Evolutionary conservation across 2,888 invertebrate genomes (phyloP).

Genomic region (Volucella inanis): DNA sequence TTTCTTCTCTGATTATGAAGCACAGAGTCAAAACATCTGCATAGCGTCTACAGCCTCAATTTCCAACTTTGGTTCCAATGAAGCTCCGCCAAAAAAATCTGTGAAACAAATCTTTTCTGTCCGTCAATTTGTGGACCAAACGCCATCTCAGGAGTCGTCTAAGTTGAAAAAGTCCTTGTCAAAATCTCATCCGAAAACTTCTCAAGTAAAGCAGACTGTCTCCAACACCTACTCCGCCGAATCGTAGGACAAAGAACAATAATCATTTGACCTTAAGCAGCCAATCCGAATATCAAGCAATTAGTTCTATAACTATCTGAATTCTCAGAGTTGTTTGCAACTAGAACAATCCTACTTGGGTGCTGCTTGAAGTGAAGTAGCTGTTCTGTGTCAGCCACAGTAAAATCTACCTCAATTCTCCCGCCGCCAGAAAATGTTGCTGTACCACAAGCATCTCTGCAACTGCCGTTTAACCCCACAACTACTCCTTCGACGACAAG

Average conservation of each 20-base stretch:
- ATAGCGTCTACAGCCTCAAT: neutral
- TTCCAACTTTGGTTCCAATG: conserved; percentile 61
- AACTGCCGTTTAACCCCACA: conserved; percentile 40
- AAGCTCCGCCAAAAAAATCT: conserved; percentile 78
- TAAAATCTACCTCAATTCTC: conserved; percentile 51
- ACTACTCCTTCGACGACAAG: conserved; percentile 29
- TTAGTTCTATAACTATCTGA: conserved; percentile 73
- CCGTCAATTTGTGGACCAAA: conserved; percentile 85
- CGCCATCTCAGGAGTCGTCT: conserved; percentile 76
- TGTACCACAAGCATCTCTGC: neutral
- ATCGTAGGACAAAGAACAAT: conserved; percentile 75
- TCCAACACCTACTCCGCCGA: conserved; percentile 76
- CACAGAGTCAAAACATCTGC: conserved; percentile 25
- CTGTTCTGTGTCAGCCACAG: conserved; percentile 25
- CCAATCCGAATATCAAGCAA: conserved; percentile 57
- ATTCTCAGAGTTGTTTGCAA: conserved; percentile 65
- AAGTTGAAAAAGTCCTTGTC: conserved; percentile 71
- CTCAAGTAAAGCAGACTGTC: conserved; percentile 48
- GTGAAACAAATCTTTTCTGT: conserved; percentile 84
- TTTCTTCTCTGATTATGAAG: conserved; percentile 50
- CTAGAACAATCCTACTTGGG: conserved; percentile 72
- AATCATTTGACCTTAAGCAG: conserved; percentile 35
- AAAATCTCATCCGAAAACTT: conserved; percentile 27
- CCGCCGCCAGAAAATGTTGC: conserved; percentile 23
- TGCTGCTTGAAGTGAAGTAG: conserved; percentile 23